These are phyloP conservation scores for Tanytarsus gracilentus DNA, from an alignment of 2,888 invertebrate species.

Conservation along the genomic window DNA sequence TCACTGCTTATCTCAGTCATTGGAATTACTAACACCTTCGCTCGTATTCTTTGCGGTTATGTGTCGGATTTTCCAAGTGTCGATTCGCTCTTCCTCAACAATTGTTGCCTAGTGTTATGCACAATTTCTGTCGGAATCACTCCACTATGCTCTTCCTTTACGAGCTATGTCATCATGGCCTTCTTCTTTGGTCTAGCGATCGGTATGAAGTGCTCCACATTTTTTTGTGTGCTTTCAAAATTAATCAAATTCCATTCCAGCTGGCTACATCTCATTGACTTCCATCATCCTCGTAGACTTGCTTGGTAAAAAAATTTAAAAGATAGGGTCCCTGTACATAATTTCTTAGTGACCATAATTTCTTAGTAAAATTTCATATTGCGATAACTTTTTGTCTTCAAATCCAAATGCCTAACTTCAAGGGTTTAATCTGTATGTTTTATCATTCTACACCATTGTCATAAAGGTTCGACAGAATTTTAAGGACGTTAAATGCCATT, in stretches of 20 bases:
- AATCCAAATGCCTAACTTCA: too few relatives aligned
- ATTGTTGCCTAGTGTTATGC: constrained; percentile 80
- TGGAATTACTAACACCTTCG: constrained; percentile 89
- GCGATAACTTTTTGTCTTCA: too few relatives aligned
- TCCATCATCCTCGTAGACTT: constrained; percentile 96
- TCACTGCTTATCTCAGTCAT: constrained; percentile 72
- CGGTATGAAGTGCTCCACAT: constrained; percentile 52
- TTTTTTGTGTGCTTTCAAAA: neutral
- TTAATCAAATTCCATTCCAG: constrained; percentile 46
- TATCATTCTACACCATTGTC: too few relatives aligned
- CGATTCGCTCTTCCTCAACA: constrained; percentile 86
- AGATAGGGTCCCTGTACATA: too few relatives aligned
- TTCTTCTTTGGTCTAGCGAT: constrained; percentile 87
- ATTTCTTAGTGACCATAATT: too few relatives aligned
- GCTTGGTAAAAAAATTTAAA: too few relatives aligned
- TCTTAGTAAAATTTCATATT: too few relatives aligned
- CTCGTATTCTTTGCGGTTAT: constrained; percentile 81
- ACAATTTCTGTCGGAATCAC: constrained; percentile 75
- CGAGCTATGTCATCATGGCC: constrained; percentile 67
- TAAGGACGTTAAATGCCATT: too few relatives aligned
- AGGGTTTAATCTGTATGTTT: too few relatives aligned
- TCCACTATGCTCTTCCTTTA: constrained; percentile 73
- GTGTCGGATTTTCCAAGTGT: constrained; percentile 87
- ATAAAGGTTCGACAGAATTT: too few relatives aligned
- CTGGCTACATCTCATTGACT: constrained; percentile 94